Evolutionary conservation across 2,113 vertebrate genomes (phyloP).

Genomic region (Alethe diademata): DNA sequence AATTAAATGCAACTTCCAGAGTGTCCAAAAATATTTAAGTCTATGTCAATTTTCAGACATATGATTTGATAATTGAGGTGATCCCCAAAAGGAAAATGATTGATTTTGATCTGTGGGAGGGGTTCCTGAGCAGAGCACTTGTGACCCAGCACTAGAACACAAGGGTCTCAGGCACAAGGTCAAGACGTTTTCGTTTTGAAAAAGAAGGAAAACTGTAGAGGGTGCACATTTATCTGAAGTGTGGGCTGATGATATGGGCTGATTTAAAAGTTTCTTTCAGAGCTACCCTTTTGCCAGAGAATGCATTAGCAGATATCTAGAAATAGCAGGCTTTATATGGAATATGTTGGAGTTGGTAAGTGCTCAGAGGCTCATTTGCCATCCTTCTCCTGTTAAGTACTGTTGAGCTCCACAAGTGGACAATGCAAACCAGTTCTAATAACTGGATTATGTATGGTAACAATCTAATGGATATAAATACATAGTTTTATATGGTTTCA

Average conservation of each 20-base stretch:
- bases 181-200: neutral
- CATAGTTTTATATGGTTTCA: neutral
- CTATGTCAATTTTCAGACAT: neutral
- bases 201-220: neutral
- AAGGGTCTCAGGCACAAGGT: neutral
- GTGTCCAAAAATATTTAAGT: neutral
- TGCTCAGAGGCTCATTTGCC: neutral
- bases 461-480: neutral
- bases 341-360: neutral
- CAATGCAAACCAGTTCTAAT: neutral
- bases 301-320: slow-evolving; percentile 10
- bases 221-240: neutral
- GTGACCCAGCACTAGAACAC: neutral
- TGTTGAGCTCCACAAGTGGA: neutral
- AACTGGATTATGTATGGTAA: neutral
- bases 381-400: neutral
- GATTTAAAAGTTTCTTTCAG: slow-evolving; percentile 12
- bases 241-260: neutral
- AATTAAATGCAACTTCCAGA: neutral
- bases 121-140: neutral
- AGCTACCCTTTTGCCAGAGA: slow-evolving; percentile 2
- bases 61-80: neutral
- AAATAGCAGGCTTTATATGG: slow-evolving; percentile 3
- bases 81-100: neutral
- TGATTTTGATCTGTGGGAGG: neutral